Evolutionary conservation across 2,888 invertebrate genomes (phyloP), one percentile per base, ranked within the genome.

Genomic region (Scelioninae gen. 2): DNA sequence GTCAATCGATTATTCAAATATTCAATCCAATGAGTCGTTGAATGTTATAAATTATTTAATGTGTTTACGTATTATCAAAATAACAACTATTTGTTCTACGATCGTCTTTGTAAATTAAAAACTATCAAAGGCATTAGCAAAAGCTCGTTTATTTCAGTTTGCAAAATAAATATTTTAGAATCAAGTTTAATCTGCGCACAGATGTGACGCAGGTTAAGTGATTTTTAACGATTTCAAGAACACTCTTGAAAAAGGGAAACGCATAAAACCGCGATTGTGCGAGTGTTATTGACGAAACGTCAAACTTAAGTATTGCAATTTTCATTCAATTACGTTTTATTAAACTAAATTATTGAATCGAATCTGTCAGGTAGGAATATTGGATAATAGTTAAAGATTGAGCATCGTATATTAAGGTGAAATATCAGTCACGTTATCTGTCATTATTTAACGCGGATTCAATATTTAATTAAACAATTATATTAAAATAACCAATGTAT

Each of bases 201-300:
- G 33, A 43, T 31, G 25, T 57, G 33, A 57, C 9, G 18, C 43
- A 19, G 31, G 43, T 25, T 57, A 43, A 57, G 33, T 43, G 57
- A 57, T 43, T n/a, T 57, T 57, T 43, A 57, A 57, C 33, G 43
- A 31, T 57, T 31, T 57, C 11, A 43, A 57, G 43, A 18, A 28
- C 43, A 57, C 57, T 57, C 57, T 11, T 11, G 22, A 57, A 57
- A 39, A 41, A 15, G 18, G 25, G 19, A 2, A 41, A 55, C 39
- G 37, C 22, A 22, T 31, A 33, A 57, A 57, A 31, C 33, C 4
- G 19, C 18, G 0, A 10, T 18, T 6, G 7, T 19, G 10, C 16
- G 31, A 57, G 57, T 31, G 43, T 43, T 22, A 10, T 57, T 43
- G 57, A 55, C 6, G 6, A 11, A 31, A 45, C n/a, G 31, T 33